Evolutionary conservation across 2,888 invertebrate species (phyloP).

Genomic region (Achlya flavicornis): DNA sequence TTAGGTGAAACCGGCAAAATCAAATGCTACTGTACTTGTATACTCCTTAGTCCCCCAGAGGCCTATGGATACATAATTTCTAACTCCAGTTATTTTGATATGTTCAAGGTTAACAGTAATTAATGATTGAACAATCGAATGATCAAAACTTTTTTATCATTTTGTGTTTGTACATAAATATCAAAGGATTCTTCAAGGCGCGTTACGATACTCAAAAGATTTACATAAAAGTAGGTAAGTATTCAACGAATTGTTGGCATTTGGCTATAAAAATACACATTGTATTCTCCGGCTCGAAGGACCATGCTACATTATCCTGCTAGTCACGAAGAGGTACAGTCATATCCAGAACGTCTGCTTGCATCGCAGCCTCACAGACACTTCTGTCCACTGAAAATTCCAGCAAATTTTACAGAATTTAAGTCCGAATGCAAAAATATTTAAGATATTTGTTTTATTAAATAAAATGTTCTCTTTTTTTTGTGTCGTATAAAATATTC

Average conservation of each 20-base stretch:
- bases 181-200: not conserved
- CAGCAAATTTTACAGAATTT: not conserved
- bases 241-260: not conserved
- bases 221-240: not conserved
- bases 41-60: slow-evolving; percentile 9
- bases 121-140: not conserved
- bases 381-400: not conserved
- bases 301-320: slow-evolving; percentile 23
- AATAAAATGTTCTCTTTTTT: not conserved
- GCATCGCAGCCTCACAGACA: not conserved
- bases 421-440: not conserved
- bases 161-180: not conserved
- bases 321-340: slow-evolving; percentile 27
- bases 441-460: not conserved
- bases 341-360: slow-evolving; percentile 24
- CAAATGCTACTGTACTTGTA: slow-evolving; percentile 29
- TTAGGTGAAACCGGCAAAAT: slow-evolving; percentile 26
- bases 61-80: slow-evolving; percentile 14
- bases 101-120: slow-evolving; percentile 1
- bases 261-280: not conserved
- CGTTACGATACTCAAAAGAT: not conserved
- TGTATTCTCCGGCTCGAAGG: slow-evolving; percentile 4
- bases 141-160: not conserved
- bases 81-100: not conserved
- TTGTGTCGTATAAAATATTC: not conserved